Evolutionary conservation across 2,113 vertebrate genomes (phyloP), one percentile per base, ranked within the genome.

Genomic region (Tetrao urogallus): DNA sequence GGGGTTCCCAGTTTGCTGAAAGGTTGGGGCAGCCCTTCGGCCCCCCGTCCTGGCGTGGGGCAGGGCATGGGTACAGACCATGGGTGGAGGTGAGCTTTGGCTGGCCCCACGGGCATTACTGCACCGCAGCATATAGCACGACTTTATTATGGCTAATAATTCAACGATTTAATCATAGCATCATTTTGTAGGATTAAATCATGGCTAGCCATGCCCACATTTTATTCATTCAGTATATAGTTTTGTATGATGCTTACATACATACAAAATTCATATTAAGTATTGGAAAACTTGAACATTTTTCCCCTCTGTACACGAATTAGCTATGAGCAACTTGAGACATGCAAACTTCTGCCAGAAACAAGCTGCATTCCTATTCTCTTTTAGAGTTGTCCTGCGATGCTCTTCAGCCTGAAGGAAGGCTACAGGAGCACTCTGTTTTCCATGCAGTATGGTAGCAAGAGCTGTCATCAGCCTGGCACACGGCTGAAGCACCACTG

Each of bases 151-250:
- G 86, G 83, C 56, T 77, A 90, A 90, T 21, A 60, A 76, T 74
- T 88, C 38, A 80, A 72, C 45, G 76, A 71, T 88, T 92, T 91
- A 83, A 81, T 86, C 30, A 60, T 67, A 64, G 63, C 58, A 82
- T 67, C 48, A 61, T 88, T 95, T 83, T 52, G 57, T 86, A 64
- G 36, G 73, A 82, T 90, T 95, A 72, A 95, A 92, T 75, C 57
- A 90, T 72, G 65, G 88, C 66, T 73, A 88, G 28, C 16, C 71
- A 56, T 94, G 50, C 65, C 73, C 18, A 90, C 4, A 0, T 27
- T 90, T 83, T 94, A 48, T 96, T 90, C 94, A 71, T 92, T 90
- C 57, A 69, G 57, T 64, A 67, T 65, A 42, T 61, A 78, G 28
- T 25, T 86, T 48, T 25, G 58, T 52, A 36, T 36, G 30, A 78